Base-by-base conservation (phyloP, 2,797 vertebrate species). In the Momotus momota region DNA sequence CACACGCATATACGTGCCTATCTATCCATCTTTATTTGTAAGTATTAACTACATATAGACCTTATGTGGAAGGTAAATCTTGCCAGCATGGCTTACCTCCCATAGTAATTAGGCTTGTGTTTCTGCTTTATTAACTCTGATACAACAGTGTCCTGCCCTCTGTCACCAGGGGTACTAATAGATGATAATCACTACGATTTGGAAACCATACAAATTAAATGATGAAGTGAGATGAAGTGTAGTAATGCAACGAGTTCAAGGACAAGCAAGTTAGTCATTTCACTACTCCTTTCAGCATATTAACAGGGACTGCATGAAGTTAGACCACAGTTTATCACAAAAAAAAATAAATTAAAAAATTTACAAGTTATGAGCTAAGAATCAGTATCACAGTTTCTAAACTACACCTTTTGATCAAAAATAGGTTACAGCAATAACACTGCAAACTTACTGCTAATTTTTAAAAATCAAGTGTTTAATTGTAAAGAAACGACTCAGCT, bases 111-210 rank as follows among this genome's bases (percentile, higher is more conserved):
- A 98, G 97, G 86, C 97, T 96, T 97, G 93, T 95, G 96, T 98
- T 98, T 98, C 97, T 98, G 98, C 97, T 97, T 98, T 98, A 98
- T 98, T 98, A 98, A 97, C 97, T 98, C 95, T 69, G 93, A 95
- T 98, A 97, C 96, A 98, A 97, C 96, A 96, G 92, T 85, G 96
- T 92, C 96, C 96, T 98, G 97, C 97, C 98, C 98, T 98, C 98
- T 97, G 98, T 98, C 98, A 97, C 97, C 96, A 96, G 72, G 86
- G 92, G 97, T 94, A 96, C 97, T 97, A 97, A 98, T 96, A 98
- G 97, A 97, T 78, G 97, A 97, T 96, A 97, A 97, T 97, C 96
- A 92, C 94, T 83, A 83, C 81, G 88, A 97, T 97, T 98, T 98
- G 97, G 97, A 97, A 98, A 97, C 95, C 92, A 78, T 96, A 97